phyloP scores from a whole-genome alignment of 2,797 vertebrate species.

The Cygnus olor region DNA sequence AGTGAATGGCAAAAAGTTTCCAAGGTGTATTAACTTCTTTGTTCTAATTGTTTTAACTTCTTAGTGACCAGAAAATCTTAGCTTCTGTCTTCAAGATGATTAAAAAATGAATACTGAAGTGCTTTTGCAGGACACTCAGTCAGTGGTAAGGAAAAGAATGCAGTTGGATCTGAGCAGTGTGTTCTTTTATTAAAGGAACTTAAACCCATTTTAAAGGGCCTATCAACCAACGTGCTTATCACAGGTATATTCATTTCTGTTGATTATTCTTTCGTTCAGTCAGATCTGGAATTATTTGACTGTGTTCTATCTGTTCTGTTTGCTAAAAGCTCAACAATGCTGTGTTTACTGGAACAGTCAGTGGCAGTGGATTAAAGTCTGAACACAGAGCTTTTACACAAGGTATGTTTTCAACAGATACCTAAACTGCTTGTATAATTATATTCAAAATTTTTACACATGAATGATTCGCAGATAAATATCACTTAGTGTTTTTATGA shows the following conservation, averaged over 20 bases:
- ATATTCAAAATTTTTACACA: neutral
- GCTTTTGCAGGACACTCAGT: neutral
- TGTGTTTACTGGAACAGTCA: neutral
- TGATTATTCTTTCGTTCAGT: neutral
- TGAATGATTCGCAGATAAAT: neutral
- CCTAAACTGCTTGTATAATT: neutral
- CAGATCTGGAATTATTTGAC: neutral
- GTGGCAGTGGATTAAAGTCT: neutral
- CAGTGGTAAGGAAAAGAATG: fast-evolving
- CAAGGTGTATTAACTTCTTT: neutral
- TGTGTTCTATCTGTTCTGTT: neutral
- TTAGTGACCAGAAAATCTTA: neutral
- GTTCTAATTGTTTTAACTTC: neutral
- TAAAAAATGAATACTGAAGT: neutral
- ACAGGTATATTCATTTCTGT: neutral
- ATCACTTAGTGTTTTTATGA: neutral
- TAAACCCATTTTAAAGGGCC: neutral
- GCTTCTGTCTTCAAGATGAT: neutral
- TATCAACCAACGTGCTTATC: neutral
- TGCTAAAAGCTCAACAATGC: neutral
- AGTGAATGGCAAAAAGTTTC: neutral
- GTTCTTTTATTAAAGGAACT: neutral
- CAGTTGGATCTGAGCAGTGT: neutral
- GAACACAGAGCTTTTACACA: neutral
- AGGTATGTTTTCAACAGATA: neutral